Percentiles rank a stretch among this genome's conserved stretches.
These are phyloP conservation scores for Sminthurides bifidus DNA, from an alignment of 1,140 invertebrate genomes.

Conservation along the genomic window DNA sequence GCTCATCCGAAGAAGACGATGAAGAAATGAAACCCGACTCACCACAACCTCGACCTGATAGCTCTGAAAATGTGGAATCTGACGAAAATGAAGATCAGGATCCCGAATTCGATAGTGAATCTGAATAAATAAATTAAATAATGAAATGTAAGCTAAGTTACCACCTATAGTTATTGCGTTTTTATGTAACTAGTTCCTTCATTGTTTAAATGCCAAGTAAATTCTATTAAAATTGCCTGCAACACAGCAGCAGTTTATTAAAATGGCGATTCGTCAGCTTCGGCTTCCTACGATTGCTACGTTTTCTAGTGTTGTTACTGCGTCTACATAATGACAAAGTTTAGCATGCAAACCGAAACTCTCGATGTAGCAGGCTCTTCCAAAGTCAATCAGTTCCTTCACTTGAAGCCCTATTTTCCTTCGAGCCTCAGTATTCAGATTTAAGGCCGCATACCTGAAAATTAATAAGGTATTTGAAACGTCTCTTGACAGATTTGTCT, in stretches of 20 bases:
- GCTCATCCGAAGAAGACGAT: background rate
- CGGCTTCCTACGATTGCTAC: slow-evolving; percentile 17
- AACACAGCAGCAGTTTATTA: too few relatives aligned
- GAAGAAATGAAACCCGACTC: background rate
- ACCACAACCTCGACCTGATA: background rate
- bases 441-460: slow-evolving; percentile 14
- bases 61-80: background rate
- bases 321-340: slow-evolving; percentile 13
- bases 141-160: too few relatives aligned
- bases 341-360: background rate
- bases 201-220: too few relatives aligned
- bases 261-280: too few relatives aligned
- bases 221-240: too few relatives aligned
- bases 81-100: slow-evolving; percentile 10
- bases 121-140: too few relatives aligned
- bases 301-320: slow-evolving; percentile 16
- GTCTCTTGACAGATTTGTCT: too few relatives aligned
- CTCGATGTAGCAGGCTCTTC: slow-evolving; percentile 7
- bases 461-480: too few relatives aligned
- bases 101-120: too few relatives aligned
- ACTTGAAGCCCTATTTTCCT: slow-evolving; percentile 11
- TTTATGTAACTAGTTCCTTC: too few relatives aligned
- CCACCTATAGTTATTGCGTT: too few relatives aligned
- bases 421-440: slow-evolving; percentile 1
- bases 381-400: slow-evolving; percentile 24